These are phyloP conservation scores for Argentina silus DNA, from an alignment of 2,797 vertebrate species.

Conservation along the genomic window DNA sequence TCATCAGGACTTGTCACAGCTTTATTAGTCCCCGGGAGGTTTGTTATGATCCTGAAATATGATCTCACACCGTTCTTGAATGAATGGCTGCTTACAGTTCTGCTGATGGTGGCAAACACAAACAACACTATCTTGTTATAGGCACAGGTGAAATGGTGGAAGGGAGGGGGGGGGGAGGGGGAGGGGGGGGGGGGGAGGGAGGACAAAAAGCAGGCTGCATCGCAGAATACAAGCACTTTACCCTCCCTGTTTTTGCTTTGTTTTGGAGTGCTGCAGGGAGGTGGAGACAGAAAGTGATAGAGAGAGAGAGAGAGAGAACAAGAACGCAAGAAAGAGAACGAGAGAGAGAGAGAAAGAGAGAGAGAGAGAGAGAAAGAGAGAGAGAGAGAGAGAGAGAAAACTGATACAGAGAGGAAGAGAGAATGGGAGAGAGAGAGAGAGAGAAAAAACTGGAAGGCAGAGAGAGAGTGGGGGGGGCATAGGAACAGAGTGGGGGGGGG, in stretches of 20 bases:
- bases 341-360: background rate
- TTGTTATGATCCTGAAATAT: slow-evolving; percentile 49
- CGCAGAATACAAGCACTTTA: too few species aligned
- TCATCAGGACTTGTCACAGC: slow-evolving; percentile 23
- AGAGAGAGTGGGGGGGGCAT: too few species aligned
- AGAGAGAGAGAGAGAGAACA: too few species aligned
- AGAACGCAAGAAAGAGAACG: slow-evolving; percentile 8
- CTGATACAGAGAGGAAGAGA: too few species aligned
- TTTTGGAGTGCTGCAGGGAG: too few species aligned
- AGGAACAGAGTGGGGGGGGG: slow-evolving; percentile 6
- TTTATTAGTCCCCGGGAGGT: slow-evolving; percentile 36
- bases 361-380: background rate
- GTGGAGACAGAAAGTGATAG: too few species aligned
- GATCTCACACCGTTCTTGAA: slow-evolving; percentile 31
- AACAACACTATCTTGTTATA: background rate
- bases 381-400: slow-evolving; percentile 9
- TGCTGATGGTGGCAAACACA: slow-evolving; percentile 27
- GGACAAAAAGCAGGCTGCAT: background rate
- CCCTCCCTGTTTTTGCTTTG: too few species aligned
- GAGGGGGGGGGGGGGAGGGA: background rate
- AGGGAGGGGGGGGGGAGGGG: background rate
- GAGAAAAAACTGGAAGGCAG: too few species aligned
- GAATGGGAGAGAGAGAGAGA: too few species aligned
- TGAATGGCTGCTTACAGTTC: slow-evolving; percentile 41
- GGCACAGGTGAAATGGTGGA: background rate